phyloP scores from a whole-genome alignment of 1,140 invertebrate genomes.

The Drosophila arizonae region DNA sequence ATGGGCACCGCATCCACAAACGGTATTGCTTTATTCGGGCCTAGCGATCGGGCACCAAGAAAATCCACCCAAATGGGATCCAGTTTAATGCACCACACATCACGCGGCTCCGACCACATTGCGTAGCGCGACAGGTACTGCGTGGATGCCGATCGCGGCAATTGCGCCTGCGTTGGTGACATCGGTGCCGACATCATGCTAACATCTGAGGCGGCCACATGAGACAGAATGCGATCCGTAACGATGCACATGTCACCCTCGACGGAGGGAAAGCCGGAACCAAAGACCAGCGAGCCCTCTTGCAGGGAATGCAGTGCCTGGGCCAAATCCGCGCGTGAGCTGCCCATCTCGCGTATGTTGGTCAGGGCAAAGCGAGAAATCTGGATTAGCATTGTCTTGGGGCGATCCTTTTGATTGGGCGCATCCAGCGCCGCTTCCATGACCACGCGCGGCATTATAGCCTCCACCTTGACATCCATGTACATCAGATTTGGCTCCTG shows the following conservation, averaged over 20 bases:
- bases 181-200: conserved; percentile 58
- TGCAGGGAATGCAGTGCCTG: conserved; percentile 89
- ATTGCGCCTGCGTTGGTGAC: conserved; percentile 47
- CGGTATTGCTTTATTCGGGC: conserved; percentile 89
- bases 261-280: conserved; percentile 88
- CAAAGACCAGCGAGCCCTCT: conserved; percentile 89
- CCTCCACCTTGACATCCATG: conserved; percentile 94
- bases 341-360: conserved; percentile 90
- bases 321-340: conserved; percentile 88
- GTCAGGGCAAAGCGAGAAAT: conserved; percentile 90
- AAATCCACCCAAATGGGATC: conserved; percentile 98
- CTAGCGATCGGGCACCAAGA: conserved; percentile 89
- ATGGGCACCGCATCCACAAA: conserved; percentile 95
- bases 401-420: conserved; percentile 86
- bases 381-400: conserved; percentile 90
- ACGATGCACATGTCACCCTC: conserved; percentile 87
- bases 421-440: conserved; percentile 76
- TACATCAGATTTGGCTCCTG: conserved; percentile 86
- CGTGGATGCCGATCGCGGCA: conserved; percentile 65
- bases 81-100: conserved; percentile 93
- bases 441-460: conserved; percentile 91
- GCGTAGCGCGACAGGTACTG: conserved; percentile 85
- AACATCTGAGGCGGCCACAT: conserved; percentile 84
- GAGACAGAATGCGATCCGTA: conserved; percentile 89
- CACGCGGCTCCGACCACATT: conserved; percentile 91